Conservation (phyloP, 2,113 vertebrate genomes). For the Chaetodon trifascialis region DNA sequence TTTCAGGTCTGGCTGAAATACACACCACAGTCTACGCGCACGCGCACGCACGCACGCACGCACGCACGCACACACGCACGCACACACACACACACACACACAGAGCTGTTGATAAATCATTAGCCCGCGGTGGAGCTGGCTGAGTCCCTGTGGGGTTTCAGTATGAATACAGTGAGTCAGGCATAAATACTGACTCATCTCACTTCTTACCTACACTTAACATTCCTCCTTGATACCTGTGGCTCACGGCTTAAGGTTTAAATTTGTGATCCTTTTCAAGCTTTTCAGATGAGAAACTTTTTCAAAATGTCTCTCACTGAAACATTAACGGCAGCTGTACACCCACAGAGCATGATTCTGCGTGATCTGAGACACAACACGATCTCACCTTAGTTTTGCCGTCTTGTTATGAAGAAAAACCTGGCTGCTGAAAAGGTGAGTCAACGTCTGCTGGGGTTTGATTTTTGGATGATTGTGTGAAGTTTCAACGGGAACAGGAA, state of each 20-base stretch:
- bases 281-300: not conserved
- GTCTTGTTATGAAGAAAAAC: not conserved
- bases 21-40: not conserved
- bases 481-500: no score
- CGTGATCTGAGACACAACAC: not conserved
- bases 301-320: not conserved
- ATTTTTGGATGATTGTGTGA: no score
- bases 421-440: not conserved
- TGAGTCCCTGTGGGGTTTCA: slow-evolving; percentile 34
- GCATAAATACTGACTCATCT: slow-evolving; percentile 47
- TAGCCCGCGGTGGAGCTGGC: slow-evolving; percentile 39
- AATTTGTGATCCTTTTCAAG: no score
- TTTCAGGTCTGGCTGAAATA: not conserved
- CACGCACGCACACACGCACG: slow-evolving; percentile 13
- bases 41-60: slow-evolving; percentile 12
- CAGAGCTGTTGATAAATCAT: slow-evolving; percentile 48
- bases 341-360: not conserved
- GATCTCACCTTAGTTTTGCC: not conserved
- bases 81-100: slow-evolving; percentile 9
- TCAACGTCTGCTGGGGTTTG: not conserved
- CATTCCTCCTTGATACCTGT: slow-evolving; percentile 7
- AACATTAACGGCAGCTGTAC: not conserved
- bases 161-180: slow-evolving; percentile 52
- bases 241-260: not conserved
- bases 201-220: not conserved